Percentiles rank a stretch among this genome's conserved stretches.
Evolutionary conservation across 2,797 vertebrate species (phyloP).

Genomic region (Emys orbicularis): DNA sequence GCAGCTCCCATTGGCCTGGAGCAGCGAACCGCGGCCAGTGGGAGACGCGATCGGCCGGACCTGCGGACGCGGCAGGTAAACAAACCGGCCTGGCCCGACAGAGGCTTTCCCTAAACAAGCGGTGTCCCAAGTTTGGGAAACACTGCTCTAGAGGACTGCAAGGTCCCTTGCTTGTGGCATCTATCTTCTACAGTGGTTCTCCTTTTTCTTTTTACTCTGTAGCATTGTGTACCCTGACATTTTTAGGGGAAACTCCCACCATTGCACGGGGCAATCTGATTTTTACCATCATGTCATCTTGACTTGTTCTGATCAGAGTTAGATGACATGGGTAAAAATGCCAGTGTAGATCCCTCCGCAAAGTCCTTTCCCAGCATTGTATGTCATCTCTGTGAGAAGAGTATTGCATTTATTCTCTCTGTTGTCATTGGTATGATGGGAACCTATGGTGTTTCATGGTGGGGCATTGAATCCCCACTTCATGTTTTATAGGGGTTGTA

Average conservation of each 20-base stretch:
- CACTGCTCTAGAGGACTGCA: background rate
- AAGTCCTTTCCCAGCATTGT: background rate
- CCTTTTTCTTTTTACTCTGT: background rate
- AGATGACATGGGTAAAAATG: background rate
- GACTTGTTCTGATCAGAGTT: background rate
- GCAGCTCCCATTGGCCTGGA: no score
- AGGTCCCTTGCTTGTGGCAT: fast-evolving
- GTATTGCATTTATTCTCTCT: background rate
- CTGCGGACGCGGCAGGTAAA: no score
- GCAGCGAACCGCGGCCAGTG: no score
- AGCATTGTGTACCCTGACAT: fast-evolving
- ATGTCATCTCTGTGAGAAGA: background rate
- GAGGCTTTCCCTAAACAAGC: no score
- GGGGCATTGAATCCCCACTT: background rate
- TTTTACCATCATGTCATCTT: background rate
- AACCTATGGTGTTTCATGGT: background rate
- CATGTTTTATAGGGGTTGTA: background rate
- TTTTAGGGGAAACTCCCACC: background rate
- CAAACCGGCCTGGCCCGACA: no score
- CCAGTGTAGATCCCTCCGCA: background rate
- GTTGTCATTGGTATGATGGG: background rate
- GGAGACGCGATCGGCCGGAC: no score
- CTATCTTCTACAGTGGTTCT: fast-evolving
- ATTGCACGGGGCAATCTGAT: background rate
- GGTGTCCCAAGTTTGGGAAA: no score